phyloP scores from a whole-genome alignment of 2,113 vertebrate species.

The Toxotes chatareus region DNA sequence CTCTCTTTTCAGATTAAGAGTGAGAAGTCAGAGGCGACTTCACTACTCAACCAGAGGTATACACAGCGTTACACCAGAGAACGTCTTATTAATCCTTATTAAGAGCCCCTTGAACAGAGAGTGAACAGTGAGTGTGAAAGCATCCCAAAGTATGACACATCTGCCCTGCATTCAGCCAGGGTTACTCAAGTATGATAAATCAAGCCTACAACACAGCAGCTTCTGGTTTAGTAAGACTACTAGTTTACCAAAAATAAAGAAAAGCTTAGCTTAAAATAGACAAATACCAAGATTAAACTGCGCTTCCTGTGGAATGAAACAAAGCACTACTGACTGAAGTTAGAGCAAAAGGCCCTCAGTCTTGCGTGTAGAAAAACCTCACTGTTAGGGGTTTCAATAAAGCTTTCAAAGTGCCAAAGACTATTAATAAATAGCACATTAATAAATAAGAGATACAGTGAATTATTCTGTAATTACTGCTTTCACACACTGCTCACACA shows the following conservation, averaged over 20 bases:
- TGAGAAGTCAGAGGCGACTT: neutral
- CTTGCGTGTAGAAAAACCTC: constrained; percentile 43
- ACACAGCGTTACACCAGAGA: constrained; percentile 13
- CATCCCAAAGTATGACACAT: constrained; percentile 17
- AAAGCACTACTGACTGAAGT: constrained; percentile 53
- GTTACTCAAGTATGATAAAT: constrained; percentile 21
- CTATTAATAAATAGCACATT: constrained; percentile 70
- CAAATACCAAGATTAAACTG: constrained; percentile 24
- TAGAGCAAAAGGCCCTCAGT: constrained; percentile 22
- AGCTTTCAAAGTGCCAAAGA: constrained; percentile 66
- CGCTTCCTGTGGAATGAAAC: constrained; percentile 31
- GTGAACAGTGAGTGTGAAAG: constrained; percentile 13
- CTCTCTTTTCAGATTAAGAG: constrained; percentile 31
- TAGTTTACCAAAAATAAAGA: constrained; percentile 32
- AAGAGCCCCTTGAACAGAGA: constrained; percentile 22
- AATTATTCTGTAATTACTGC: constrained; percentile 48
- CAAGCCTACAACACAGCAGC: constrained; percentile 28
- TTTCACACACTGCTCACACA: constrained; percentile 47
- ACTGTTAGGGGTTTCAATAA: constrained; percentile 44
- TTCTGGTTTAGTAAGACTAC: constrained; percentile 35
- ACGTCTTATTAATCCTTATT: constrained; percentile 17
- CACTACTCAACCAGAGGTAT: constrained; percentile 24
- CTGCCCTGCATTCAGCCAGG: neutral
- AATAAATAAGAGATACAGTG: constrained; percentile 63
- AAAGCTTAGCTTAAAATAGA: constrained; percentile 12